phyloP scores from a whole-genome alignment of 1,140 invertebrate species.

The Drosophila chauvacae region DNA sequence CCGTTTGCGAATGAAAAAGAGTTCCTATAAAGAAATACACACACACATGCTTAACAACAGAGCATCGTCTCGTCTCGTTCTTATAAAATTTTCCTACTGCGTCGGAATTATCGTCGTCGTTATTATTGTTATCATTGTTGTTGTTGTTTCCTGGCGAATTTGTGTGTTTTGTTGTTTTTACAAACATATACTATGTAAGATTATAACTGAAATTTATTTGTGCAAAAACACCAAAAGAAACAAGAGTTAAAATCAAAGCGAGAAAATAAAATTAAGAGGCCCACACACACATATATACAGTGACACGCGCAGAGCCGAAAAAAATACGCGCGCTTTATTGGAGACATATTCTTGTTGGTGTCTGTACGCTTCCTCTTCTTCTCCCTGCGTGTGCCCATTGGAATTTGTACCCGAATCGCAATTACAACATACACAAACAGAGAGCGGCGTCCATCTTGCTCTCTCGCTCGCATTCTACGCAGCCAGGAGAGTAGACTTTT shows the following conservation, averaged over 20 bases:
- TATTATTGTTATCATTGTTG: slow-evolving; percentile 25
- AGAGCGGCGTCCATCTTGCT: slow-evolving; percentile 35
- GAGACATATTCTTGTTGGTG: slow-evolving; percentile 18
- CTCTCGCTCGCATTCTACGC: slow-evolving; percentile 33
- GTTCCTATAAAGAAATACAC: slow-evolving; percentile 58
- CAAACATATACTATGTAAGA: slow-evolving; percentile 21
- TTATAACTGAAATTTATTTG: slow-evolving; percentile 42
- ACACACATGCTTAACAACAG: slow-evolving; percentile 25
- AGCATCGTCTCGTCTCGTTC: slow-evolving; percentile 35
- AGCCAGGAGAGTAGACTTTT: slow-evolving; percentile 16
- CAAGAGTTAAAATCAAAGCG: slow-evolving; percentile 44
- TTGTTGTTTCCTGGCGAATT: slow-evolving; percentile 10
- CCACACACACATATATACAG: slow-evolving; percentile 16
- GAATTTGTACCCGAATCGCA: slow-evolving; percentile 80
- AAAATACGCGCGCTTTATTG: slow-evolving; percentile 71
- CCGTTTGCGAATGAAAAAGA: slow-evolving; percentile 31
- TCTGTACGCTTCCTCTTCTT: slow-evolving; percentile 52
- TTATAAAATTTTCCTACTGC: slow-evolving; percentile 46
- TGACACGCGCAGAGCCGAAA: slow-evolving; percentile 31
- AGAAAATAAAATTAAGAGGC: slow-evolving; percentile 41
- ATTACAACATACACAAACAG: slow-evolving; percentile 80
- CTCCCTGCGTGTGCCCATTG: slow-evolving; percentile 73
- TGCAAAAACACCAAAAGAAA: slow-evolving; percentile 21
- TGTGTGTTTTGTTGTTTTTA: slow-evolving; percentile 21
- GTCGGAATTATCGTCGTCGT: slow-evolving; percentile 44